Evolutionary conservation across 2,888 invertebrate genomes (phyloP).

Genomic region (Habroteleia sp.): DNA sequence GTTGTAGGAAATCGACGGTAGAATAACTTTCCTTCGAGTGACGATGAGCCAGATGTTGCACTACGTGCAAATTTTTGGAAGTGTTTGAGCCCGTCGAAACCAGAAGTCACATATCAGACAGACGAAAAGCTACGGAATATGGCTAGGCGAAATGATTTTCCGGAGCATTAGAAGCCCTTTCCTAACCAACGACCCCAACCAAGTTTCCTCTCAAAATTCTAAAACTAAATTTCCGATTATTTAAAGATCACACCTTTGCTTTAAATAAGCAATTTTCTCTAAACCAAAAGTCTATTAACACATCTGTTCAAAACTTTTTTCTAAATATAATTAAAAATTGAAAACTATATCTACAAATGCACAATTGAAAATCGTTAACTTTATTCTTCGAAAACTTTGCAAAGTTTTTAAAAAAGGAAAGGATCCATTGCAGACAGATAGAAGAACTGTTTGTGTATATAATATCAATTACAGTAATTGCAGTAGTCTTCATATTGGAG

Average conservation of each 20-base stretch:
- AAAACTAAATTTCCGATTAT: constrained; percentile 22
- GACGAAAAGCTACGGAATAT: constrained; percentile 45
- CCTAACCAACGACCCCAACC: constrained; percentile 1
- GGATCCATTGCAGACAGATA: too few relatives aligned
- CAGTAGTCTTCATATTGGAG: too few relatives aligned
- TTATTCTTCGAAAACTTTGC: too few relatives aligned
- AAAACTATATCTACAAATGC: too few relatives aligned
- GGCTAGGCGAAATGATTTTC: constrained; percentile 36
- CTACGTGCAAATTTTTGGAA: constrained; percentile 58
- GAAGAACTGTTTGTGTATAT: too few relatives aligned
- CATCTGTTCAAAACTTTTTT: too few relatives aligned
- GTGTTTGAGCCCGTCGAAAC: constrained; percentile 54
- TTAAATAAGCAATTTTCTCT: too few relatives aligned
- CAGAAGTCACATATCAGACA: constrained; percentile 60
- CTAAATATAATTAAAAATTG: too few relatives aligned
- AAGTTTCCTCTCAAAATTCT: constrained; percentile 4
- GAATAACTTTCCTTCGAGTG: constrained; percentile 60
- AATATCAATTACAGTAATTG: too few relatives aligned
- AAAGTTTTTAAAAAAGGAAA: too few relatives aligned
- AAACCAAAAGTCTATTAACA: too few relatives aligned
- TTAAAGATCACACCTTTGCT: constrained; percentile 7
- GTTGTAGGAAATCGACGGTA: constrained; percentile 54
- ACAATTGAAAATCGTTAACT: too few relatives aligned
- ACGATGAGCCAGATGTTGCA: constrained; percentile 59
- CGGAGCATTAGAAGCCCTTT: constrained; percentile 45